Percentiles rank a stretch among this genome's conserved stretches.
Evolutionary conservation across 30 jellyfish, hydroid and myxozoan species (phyloP).

Genomic region (Turritopsis rubra): DNA sequence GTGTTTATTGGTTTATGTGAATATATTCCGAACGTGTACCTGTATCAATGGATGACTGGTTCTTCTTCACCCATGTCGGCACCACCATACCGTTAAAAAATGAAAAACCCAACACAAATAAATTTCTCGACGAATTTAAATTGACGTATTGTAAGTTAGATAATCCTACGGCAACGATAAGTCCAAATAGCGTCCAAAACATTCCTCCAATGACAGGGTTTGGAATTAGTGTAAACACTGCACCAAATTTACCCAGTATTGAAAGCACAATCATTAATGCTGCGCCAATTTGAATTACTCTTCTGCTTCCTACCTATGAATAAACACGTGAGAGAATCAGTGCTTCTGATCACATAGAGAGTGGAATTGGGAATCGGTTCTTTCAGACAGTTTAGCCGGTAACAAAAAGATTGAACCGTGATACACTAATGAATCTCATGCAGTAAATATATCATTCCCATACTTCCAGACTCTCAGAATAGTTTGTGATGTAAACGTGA

Average conservation of each 20-base stretch:
- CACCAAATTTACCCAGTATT: constrained; percentile 82
- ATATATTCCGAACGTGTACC: too few species aligned
- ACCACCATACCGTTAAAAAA: constrained; percentile 86
- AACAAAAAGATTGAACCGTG: too few species aligned
- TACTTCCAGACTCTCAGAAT: too few species aligned
- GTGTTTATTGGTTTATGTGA: too few species aligned
- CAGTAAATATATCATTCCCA: too few species aligned
- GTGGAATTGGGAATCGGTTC: too few species aligned
- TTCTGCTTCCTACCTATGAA: constrained; percentile 82
- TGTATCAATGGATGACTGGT: constrained; percentile 49
- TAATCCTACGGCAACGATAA: constrained; percentile 85
- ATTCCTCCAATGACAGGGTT: constrained; percentile 87
- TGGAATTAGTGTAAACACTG: constrained; percentile 76
- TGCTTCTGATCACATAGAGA: too few species aligned
- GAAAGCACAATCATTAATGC: constrained; percentile 61
- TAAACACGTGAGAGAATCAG: neutral
- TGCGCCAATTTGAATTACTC: constrained; percentile 89
- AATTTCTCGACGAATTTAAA: constrained; percentile 67
- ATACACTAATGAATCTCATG: too few species aligned
- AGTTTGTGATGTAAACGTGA: too few species aligned
- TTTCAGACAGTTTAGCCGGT: too few species aligned
- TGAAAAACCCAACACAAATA: constrained; percentile 81
- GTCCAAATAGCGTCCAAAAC: constrained; percentile 91
- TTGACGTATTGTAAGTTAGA: constrained; percentile 77
- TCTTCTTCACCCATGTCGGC: constrained; percentile 67